These are phyloP conservation scores for Rhinogobio ventralis DNA, from an alignment of 2,797 vertebrate species.

Conservation along the genomic window DNA sequence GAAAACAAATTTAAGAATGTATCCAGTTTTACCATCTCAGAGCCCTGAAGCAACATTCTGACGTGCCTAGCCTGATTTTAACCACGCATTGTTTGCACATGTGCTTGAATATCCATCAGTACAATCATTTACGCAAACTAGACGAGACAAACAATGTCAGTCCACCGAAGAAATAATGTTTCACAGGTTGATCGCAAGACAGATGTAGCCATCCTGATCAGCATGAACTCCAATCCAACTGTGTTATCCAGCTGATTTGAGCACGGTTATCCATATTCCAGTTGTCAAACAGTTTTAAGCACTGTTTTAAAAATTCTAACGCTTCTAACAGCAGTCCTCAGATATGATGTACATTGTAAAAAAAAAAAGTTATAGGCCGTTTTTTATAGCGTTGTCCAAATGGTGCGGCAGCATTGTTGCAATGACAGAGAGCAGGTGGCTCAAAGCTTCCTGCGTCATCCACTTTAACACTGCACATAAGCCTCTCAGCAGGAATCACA, in stretches of 20 bases:
- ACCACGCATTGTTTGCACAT: conserved; percentile 4
- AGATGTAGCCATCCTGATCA: neutral
- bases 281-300: neutral
- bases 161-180: conserved; percentile 3
- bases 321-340: neutral
- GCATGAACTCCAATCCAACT: neutral
- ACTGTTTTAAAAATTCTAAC: neutral
- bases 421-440: conserved; percentile 45
- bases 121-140: neutral
- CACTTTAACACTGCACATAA: conserved; percentile 49
- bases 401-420: conserved; percentile 12
- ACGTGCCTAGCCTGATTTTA: conserved; percentile 56
- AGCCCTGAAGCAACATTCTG: conserved; percentile 70
- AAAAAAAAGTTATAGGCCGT: neutral
- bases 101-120: conserved; percentile 4
- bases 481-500: conserved; percentile 45
- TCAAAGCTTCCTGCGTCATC: conserved; percentile 55
- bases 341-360: neutral
- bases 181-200: neutral
- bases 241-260: conserved; percentile 3
- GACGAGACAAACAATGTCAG: neutral
- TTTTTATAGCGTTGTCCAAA: neutral
- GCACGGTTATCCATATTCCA: neutral
- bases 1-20: conserved; percentile 4
- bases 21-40: conserved; percentile 71